These are phyloP conservation scores for Busseola fusca DNA, from an alignment of 2,888 invertebrate species.

Conservation along the genomic window DNA sequence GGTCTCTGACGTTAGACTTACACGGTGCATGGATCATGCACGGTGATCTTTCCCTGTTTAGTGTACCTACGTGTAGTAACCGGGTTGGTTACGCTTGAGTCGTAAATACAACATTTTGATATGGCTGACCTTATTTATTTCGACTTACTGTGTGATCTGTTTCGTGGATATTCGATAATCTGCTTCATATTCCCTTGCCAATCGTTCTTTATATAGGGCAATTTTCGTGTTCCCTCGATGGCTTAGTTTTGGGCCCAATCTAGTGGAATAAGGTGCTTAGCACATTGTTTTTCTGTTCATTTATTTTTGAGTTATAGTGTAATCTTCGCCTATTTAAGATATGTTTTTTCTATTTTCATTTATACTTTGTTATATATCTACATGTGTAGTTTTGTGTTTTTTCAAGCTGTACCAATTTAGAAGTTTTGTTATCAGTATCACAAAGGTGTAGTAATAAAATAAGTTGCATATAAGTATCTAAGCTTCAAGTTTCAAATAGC, in stretches of 20 bases:
- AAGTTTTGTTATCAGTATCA: conserved; percentile 7
- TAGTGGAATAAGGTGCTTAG: conserved; percentile 30
- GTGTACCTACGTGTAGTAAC: background rate
- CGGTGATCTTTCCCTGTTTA: background rate
- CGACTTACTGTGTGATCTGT: conserved; percentile 17
- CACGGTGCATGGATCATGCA: too few relatives aligned
- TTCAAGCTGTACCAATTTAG: background rate
- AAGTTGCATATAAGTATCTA: background rate
- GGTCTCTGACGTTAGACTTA: too few relatives aligned
- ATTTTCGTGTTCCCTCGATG: conserved; percentile 22
- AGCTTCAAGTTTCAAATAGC: conserved; percentile 9
- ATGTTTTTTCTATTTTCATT: background rate
- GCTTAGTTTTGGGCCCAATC: conserved; percentile 27
- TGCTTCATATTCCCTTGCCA: conserved; percentile 29
- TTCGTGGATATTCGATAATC: conserved; percentile 9
- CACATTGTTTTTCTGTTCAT: conserved; percentile 18
- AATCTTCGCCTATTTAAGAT: background rate
- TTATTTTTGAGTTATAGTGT: conserved; percentile 27
- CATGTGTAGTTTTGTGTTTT: background rate
- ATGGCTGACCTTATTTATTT: background rate
- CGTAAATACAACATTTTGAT: background rate
- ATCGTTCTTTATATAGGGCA: conserved; percentile 35
- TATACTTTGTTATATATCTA: background rate
- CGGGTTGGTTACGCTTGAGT: background rate
- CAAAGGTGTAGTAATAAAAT: conserved; percentile 2